A percentile compares a stretch with the other conserved stretches of the same genome.
phyloP scores from a whole-genome alignment of 2,113 vertebrate genomes.

The Megaptera novaeangliae region DNA sequence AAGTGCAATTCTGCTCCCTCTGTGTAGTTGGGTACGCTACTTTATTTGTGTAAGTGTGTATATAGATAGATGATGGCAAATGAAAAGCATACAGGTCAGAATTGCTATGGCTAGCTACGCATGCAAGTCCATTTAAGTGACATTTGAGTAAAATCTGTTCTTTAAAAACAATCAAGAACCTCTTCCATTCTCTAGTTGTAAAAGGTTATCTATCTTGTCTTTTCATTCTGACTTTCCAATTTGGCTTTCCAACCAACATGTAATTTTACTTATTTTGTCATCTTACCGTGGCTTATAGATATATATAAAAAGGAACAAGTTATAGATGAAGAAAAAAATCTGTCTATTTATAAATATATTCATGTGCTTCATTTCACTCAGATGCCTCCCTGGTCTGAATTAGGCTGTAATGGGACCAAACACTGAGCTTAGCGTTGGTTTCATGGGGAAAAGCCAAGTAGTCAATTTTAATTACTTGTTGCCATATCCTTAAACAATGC shows the following conservation, averaged over 20 bases:
- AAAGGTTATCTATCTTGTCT: conserved; percentile 30
- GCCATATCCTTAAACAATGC: conserved; percentile 56
- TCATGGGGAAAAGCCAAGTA: conserved; percentile 23
- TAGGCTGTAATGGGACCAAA: conserved; percentile 22
- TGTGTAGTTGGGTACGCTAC: neutral
- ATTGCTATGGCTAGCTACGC: neutral
- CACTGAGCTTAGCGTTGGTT: neutral
- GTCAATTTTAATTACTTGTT: conserved; percentile 62
- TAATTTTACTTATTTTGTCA: conserved; percentile 19
- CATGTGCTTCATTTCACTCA: conserved; percentile 37
- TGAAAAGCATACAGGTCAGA: neutral
- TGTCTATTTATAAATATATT: conserved; percentile 10
- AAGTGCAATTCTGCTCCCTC: neutral
- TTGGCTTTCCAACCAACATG: conserved; percentile 22
- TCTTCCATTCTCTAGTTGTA: conserved; percentile 9
- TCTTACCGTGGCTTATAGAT: neutral
- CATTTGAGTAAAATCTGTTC: neutral
- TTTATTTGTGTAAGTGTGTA: neutral
- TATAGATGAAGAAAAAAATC: neutral
- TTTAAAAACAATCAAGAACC: neutral
- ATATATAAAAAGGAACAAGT: neutral
- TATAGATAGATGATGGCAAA: neutral
- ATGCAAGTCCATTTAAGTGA: neutral
- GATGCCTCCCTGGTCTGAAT: neutral
- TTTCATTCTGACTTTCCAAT: neutral